phyloP scores from a whole-genome alignment of 2,888 invertebrate genomes.

The Urechis unicinctus region DNA sequence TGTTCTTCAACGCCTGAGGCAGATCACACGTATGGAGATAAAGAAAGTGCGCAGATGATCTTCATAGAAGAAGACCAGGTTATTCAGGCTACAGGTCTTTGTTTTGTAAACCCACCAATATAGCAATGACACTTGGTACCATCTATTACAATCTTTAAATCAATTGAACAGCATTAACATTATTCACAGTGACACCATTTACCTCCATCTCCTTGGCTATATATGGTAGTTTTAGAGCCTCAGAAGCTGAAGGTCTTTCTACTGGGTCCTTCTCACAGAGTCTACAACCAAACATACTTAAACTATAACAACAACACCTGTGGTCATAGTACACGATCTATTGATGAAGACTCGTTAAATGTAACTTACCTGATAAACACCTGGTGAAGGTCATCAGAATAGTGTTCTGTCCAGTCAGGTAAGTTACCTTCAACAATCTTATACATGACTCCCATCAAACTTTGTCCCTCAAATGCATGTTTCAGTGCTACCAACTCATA shows the following conservation, averaged over 20 bases:
- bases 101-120: too few relatives aligned
- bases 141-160: too few relatives aligned
- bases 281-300: slow-evolving; percentile 28
- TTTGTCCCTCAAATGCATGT: slow-evolving; percentile 49
- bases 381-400: slow-evolving; percentile 38
- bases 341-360: neutral
- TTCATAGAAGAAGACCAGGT: too few relatives aligned
- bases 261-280: slow-evolving; percentile 45
- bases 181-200: too few relatives aligned
- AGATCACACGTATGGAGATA: too few relatives aligned
- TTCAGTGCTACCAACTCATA: slow-evolving; percentile 48
- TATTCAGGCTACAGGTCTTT: too few relatives aligned
- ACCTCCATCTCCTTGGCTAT: slow-evolving; percentile 41
- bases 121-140: too few relatives aligned
- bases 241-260: slow-evolving; percentile 41
- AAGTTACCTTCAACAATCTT: slow-evolving; percentile 48
- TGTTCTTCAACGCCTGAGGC: slow-evolving; percentile 23
- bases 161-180: too few relatives aligned
- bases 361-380: slow-evolving; percentile 39
- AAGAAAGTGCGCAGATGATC: too few relatives aligned
- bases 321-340: neutral
- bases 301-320: neutral
- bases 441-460: slow-evolving; percentile 50
- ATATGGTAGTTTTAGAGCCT: slow-evolving; percentile 37
- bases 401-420: slow-evolving; percentile 40